phyloP scores from a whole-genome alignment of 1,140 invertebrate species.

The Heliothis subflexa region DNA sequence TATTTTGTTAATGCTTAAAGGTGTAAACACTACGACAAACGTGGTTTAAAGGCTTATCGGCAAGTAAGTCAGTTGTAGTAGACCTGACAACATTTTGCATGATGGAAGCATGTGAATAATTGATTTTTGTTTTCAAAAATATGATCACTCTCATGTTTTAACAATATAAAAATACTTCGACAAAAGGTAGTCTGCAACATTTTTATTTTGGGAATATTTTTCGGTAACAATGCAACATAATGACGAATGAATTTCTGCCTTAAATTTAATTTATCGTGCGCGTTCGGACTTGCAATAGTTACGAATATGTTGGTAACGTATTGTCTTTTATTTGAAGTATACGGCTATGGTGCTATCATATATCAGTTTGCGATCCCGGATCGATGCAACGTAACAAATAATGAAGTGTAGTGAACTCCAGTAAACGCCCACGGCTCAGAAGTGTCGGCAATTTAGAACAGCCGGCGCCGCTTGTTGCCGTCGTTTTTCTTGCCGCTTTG shows the following conservation, averaged over 20 bases:
- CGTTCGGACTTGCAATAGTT: neutral
- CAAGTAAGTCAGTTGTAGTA: too few relatives aligned
- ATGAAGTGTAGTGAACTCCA: conserved; percentile 73
- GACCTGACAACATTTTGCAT: too few relatives aligned
- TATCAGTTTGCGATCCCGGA: conserved; percentile 57
- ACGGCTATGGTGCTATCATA: conserved; percentile 40
- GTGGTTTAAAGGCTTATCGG: too few relatives aligned
- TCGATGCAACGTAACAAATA: conserved; percentile 75
- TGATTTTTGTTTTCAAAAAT: neutral
- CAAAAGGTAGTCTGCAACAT: neutral
- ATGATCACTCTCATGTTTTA: neutral
- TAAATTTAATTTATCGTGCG: conserved; percentile 10
- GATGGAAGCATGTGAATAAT: neutral
- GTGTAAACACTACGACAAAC: too few relatives aligned
- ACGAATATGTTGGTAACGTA: conserved; percentile 1
- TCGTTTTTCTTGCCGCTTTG: conserved; percentile 75
- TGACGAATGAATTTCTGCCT: conserved; percentile 4
- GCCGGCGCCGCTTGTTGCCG: conserved; percentile 71
- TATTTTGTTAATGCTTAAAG: neutral
- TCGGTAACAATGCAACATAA: neutral
- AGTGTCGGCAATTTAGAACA: conserved; percentile 78
- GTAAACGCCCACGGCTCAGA: conserved; percentile 67
- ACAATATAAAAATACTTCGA: neutral
- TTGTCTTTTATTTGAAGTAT: conserved; percentile 45
- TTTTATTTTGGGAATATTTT: conserved; percentile 9